Evolutionary conservation across 2,113 vertebrate genomes (phyloP).

Genomic region (Caranx ignobilis): DNA sequence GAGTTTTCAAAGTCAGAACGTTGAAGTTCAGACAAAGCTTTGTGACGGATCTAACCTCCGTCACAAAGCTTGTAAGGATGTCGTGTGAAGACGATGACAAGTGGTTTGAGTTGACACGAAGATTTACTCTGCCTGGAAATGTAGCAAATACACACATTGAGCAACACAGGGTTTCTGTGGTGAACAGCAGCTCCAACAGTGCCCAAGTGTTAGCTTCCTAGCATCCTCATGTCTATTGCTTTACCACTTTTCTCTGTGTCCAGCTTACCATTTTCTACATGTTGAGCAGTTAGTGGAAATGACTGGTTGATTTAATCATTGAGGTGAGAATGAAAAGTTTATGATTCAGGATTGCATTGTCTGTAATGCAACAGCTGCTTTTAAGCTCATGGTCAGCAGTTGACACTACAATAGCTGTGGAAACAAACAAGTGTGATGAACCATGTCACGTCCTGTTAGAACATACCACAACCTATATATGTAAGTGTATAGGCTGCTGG

Average conservation of each 20-base stretch:
- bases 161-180: not conserved
- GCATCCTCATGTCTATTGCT: no score
- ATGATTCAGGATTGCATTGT: not conserved
- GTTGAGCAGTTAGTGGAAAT: not conserved
- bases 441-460: slow-evolving; percentile 13
- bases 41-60: no score
- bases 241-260: no score
- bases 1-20: no score
- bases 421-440: not conserved
- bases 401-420: not conserved
- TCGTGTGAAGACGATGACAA: no score
- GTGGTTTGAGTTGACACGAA: no score
- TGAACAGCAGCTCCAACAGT: not conserved
- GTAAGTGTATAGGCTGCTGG: not conserved
- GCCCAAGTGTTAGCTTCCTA: not conserved
- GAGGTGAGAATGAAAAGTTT: not conserved
- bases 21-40: no score
- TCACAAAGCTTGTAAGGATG: no score
- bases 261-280: not conserved
- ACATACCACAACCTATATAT: not conserved
- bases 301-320: not conserved
- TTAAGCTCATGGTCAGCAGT: no score
- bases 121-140: no score
- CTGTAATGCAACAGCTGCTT: not conserved
- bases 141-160: no score